Base-by-base conservation (phyloP, 2,797 vertebrate genomes). In the Sarcoramphus papa region DNA sequence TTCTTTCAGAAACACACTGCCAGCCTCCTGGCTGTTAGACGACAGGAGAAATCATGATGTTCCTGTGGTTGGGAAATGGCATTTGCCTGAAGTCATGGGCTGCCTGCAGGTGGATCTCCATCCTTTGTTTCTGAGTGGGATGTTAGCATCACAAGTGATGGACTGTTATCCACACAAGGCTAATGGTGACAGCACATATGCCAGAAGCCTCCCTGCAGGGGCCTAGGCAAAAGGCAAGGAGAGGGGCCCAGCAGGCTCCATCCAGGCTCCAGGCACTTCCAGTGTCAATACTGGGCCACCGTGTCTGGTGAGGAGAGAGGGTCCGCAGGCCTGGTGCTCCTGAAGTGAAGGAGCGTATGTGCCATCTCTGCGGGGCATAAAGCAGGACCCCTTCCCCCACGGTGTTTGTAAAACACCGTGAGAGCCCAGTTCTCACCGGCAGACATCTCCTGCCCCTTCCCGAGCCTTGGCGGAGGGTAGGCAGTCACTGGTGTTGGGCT, bases 21-120 rank as follows among this genome's bases (percentile, higher is more conserved):
- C 21, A 54, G 48, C 20, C 27, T 78, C 15, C 33, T 83, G 35
- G 43, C 62, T 79, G 11, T 67, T 72, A 56, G 15, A 48, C 41
- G 62, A 41, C 13, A 74, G 63, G 35, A 73, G 40, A 76, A 81
- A 70, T 59, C 35, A 31, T 21, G 15, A 47, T n/a, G 21, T 6
- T 0, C 14, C 7, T 0, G 1, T n/a, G 25, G 27, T 1, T 78
- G 47, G 28, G 45, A 86, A 81, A 43, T 3, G 4, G 22, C n/a
- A 16, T 62, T 85, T 90, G 15, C 28, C 41, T 86, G 69, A 67
- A 85, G 50, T 14, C 0, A 0, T 74, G 65, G 47, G 15, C 47
- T 57, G 27, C 47, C 63, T 68, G 65, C 17, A 60, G 63, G 30
- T 37, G 4, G 0, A 1, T 57, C 53, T 72, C 19, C 30, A 6